Percentiles rank a stretch among this genome's conserved stretches.
Conservation (phyloP, 2,888 invertebrate genomes). For the Platerodrilus igneus region DNA sequence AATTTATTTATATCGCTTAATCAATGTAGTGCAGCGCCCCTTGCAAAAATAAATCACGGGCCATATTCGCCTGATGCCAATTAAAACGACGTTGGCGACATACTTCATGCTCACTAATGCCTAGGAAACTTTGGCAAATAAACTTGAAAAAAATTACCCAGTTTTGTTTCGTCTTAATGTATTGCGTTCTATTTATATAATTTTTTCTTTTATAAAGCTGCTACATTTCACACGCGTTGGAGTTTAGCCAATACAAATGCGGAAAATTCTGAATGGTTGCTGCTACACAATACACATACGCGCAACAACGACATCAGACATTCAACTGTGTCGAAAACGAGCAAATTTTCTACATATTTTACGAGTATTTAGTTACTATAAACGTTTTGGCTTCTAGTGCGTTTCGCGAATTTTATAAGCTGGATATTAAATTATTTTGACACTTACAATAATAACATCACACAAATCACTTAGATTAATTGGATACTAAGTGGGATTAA, state of each 20-base stretch:
- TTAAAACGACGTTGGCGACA: constrained; percentile 29
- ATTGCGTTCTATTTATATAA: too few relatives aligned
- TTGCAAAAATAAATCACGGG: constrained; percentile 19
- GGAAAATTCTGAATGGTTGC: constrained; percentile 13
- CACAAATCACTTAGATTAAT: constrained; percentile 11
- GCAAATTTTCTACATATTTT: too few relatives aligned
- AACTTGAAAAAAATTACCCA: too few relatives aligned
- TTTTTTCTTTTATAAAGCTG: too few relatives aligned
- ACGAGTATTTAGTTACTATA: constrained; percentile 3
- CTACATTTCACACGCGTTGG: too few relatives aligned
- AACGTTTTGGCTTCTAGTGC: not conserved
- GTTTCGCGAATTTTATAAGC: constrained; percentile 12
- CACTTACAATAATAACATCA: constrained; percentile 13
- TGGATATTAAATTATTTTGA: constrained; percentile 16
- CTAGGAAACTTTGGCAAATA: constrained; percentile 24
- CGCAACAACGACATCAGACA: too few relatives aligned
- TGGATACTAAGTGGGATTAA: not conserved
- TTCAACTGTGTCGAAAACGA: not conserved
- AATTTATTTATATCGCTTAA: constrained; percentile 1
- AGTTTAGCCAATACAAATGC: not conserved
- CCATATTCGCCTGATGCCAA: constrained; percentile 33
- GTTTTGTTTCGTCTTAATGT: too few relatives aligned
- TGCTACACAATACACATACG: too few relatives aligned
- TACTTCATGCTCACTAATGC: constrained; percentile 27
- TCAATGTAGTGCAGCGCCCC: constrained; percentile 4